These are phyloP conservation scores for Mystacornis crossleyi DNA, from an alignment of 2,113 vertebrate species.

Conservation along the genomic window DNA sequence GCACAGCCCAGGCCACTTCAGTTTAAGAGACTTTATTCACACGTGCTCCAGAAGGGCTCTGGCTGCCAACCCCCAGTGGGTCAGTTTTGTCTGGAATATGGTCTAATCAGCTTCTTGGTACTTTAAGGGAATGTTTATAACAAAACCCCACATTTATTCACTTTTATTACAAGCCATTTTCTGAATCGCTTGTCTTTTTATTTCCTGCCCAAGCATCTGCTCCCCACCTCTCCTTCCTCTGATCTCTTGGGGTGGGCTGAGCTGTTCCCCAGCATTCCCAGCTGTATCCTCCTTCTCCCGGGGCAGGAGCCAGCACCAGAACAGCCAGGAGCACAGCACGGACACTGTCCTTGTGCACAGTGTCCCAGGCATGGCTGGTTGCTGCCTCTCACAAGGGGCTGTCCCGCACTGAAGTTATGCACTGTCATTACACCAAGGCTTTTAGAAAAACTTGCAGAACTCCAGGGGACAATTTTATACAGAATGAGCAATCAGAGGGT, in stretches of 20 bases:
- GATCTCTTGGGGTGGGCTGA: neutral
- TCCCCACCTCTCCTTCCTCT: neutral
- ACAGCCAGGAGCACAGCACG: fast-evolving
- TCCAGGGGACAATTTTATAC: neutral
- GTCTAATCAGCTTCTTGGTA: constrained; percentile 30
- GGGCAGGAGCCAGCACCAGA: neutral
- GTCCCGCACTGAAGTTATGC: neutral
- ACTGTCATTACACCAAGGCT: neutral
- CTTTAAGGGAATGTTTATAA: constrained; percentile 14
- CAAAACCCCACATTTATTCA: neutral
- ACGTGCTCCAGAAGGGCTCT: neutral
- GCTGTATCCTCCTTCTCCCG: neutral
- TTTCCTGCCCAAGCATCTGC: constrained; percentile 7
- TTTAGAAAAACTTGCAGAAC: neutral
- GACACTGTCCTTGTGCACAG: fast-evolving
- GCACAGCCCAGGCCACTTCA: neutral
- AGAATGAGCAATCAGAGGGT: neutral
- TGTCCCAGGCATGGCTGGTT: neutral
- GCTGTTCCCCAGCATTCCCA: fast-evolving
- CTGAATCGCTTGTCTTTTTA: constrained; percentile 21
- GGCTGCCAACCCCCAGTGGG: neutral
- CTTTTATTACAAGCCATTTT: neutral
- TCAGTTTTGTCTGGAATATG: constrained; percentile 8
- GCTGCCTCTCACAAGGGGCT: neutral
- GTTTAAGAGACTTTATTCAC: neutral